Base-by-base conservation (phyloP, 2,113 vertebrate species). In the Leptodactylus fuscus region DNA sequence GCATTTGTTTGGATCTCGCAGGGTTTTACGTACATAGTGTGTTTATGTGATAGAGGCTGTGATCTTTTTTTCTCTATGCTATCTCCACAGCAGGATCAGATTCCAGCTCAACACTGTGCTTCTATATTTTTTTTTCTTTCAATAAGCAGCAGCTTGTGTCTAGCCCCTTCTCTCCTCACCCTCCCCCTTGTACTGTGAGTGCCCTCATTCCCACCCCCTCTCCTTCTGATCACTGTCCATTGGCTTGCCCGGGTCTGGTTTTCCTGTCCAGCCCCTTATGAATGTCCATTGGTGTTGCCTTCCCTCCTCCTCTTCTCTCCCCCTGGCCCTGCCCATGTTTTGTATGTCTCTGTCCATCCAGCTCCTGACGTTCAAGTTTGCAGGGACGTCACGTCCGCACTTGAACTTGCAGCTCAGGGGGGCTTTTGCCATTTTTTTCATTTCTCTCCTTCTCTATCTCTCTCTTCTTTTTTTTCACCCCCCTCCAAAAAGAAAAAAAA, bases 361-460 rank as follows among this genome's bases (percentile, higher is more conserved):
- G 94, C 96, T 96, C 96, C 96, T 98, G 97, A 97, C 97, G 97
- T 97, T 98, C 97, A 98, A 98, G 97, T 98, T 98, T 97, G 96
- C 95, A 95, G 95, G 96, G 97, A 98, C 96, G 97, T 98, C 97
- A 98, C 97, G 97, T 98, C 97, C 97, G 97, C 97, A 98, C 97
- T 99, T 98, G 97, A 98, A 98, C 97, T 98, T 97, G 96, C 96
- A 94, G 97, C 97, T 97, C 96, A 95, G 95, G 96, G 96, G 97
- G 96, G 96, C 94, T 96, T 97, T 97, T 97, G 96, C 96, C 96
- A 96, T 97, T 98, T 97, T 98, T 97, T 97, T 97, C 96, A 91
- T 93, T 94, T 95, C 92, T 95, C 95, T 93, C 93, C 92, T 92
- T 93, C 92, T 93, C 92, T 90, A 91, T 89, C 90, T 92, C 89